Evolutionary conservation across 2,113 vertebrate species (phyloP).

Genomic region (Anguilla rostrata): DNA sequence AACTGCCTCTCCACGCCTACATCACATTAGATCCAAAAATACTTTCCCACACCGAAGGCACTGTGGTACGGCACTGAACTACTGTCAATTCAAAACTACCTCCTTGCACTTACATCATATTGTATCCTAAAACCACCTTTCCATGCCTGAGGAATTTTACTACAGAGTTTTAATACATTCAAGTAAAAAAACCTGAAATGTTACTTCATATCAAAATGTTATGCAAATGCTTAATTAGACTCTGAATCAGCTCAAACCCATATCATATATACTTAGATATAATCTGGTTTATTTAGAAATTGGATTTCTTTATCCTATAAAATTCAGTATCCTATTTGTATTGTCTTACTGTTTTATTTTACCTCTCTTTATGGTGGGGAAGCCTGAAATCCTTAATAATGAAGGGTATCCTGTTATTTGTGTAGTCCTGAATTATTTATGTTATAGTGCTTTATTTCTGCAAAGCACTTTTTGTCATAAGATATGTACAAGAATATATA

Average conservation of each 20-base stretch:
- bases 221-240: not conserved
- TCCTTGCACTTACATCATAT: not conserved
- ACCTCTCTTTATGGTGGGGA: too few species aligned
- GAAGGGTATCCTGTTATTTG: too few species aligned
- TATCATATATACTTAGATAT: not conserved
- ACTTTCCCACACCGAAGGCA: not conserved
- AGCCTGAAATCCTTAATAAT: too few species aligned
- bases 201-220: not conserved
- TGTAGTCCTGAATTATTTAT: too few species aligned
- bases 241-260: not conserved
- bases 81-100: not conserved
- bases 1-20: not conserved
- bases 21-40: not conserved
- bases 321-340: too few species aligned
- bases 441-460: too few species aligned
- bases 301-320: not conserved
- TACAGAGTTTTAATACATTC: not conserved
- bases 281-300: not conserved
- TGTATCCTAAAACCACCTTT: not conserved
- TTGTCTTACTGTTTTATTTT: too few species aligned
- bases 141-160: not conserved
- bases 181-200: not conserved
- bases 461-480: too few species aligned
- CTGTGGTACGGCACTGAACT: not conserved
- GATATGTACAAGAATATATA: too few species aligned